Evolutionary conservation across 2,113 vertebrate species (phyloP).

Genomic region (Tympanuchus pallidicinctus): DNA sequence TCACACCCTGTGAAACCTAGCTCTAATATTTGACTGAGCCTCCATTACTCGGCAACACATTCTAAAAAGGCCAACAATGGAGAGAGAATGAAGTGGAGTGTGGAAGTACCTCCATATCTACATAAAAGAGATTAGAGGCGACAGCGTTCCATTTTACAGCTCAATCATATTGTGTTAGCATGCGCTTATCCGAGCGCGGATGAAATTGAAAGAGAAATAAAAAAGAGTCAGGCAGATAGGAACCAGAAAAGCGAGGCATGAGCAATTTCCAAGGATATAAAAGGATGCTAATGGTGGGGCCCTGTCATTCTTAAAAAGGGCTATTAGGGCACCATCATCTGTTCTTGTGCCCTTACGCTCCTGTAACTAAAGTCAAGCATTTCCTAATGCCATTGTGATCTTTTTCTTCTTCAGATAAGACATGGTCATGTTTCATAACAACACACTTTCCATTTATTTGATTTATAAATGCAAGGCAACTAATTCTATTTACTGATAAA

Average conservation of each 20-base stretch:
- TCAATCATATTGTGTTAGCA: conserved; percentile 98
- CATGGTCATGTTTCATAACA: conserved; percentile 87
- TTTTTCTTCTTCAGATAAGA: conserved; percentile 87
- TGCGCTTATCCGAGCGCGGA: conserved; percentile 94
- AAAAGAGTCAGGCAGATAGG: conserved; percentile 89
- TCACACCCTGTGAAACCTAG: conserved; percentile 84
- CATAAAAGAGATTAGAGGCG: conserved; percentile 96
- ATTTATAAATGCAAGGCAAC: conserved; percentile 83
- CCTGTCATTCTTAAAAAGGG: conserved; percentile 95
- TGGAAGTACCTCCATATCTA: conserved; percentile 89
- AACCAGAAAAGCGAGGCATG: conserved; percentile 89
- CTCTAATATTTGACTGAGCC: conserved; percentile 80
- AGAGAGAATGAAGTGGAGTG: conserved; percentile 84
- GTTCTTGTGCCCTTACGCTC: conserved; percentile 87
- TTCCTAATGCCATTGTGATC: conserved; percentile 89
- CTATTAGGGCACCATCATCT: conserved; percentile 89
- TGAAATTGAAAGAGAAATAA: conserved; percentile 98
- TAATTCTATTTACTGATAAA: conserved; percentile 91
- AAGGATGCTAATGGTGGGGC: conserved; percentile 91
- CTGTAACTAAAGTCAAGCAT: conserved; percentile 91
- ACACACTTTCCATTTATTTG: conserved; percentile 86
- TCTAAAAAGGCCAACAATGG: conserved; percentile 82
- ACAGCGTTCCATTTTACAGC: conserved; percentile 96
- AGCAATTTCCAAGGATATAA: conserved; percentile 95
- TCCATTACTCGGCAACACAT: conserved; percentile 79